Conservation (phyloP, 2,113 vertebrate genomes). For the Malurus alboscapulatus region DNA sequence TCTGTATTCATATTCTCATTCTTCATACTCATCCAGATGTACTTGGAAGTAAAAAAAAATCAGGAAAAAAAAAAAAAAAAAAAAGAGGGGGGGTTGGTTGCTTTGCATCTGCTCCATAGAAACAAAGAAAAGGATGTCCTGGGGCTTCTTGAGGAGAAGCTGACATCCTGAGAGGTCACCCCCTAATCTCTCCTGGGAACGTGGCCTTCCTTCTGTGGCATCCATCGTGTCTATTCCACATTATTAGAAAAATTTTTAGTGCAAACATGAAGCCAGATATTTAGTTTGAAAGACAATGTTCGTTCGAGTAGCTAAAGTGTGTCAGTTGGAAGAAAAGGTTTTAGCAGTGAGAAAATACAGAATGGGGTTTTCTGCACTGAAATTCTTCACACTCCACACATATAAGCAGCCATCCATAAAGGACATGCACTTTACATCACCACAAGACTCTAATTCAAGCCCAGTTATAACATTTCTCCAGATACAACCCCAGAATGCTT, state of each 20-base stretch:
- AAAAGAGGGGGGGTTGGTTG: not conserved
- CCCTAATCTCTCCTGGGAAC: not conserved
- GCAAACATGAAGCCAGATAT: not conserved
- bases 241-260: not conserved
- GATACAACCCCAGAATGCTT: not conserved
- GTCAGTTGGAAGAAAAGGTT: not conserved
- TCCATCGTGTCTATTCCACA: not conserved
- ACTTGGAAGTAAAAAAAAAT: not conserved
- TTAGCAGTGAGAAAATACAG: not conserved
- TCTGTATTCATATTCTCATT: constrained; percentile 46
- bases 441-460: not conserved
- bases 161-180: not conserved
- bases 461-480: not conserved
- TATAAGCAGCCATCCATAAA: not conserved
- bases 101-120: not conserved
- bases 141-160: not conserved
- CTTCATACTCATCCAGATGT: constrained; percentile 38
- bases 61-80: not conserved
- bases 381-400: not conserved
- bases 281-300: not conserved
- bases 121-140: constrained; percentile 10
- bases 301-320: not conserved
- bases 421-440: not conserved
- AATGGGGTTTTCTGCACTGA: not conserved
- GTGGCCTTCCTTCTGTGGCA: not conserved